These are phyloP conservation scores for Saimiri boliviensis DNA, from an alignment of 2,113 vertebrate genomes.

Conservation along the genomic window DNA sequence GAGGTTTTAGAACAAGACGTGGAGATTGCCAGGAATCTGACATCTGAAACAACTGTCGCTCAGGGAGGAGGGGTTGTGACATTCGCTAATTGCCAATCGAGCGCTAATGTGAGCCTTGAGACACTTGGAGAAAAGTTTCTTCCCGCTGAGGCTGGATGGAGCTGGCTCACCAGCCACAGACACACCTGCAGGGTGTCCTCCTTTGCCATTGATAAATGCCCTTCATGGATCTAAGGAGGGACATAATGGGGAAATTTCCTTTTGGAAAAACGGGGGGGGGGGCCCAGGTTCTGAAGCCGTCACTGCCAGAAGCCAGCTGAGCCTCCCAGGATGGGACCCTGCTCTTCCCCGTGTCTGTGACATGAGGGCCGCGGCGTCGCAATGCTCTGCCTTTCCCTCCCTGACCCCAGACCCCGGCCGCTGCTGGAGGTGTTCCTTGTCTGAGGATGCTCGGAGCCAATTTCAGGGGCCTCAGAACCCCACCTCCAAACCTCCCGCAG, in stretches of 20 bases:
- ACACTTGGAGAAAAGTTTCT: rapidly evolving
- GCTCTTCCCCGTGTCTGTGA: rapidly evolving
- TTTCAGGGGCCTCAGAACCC: not conserved
- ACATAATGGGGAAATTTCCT: not conserved
- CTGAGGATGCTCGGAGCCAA: not conserved
- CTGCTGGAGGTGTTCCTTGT: not conserved
- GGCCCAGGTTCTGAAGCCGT: not conserved
- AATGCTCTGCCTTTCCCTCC: rapidly evolving
- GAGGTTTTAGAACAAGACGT: conserved; percentile 17
- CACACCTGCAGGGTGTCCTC: rapidly evolving
- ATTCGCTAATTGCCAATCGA: conserved; percentile 8
- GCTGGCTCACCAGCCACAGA: rapidly evolving
- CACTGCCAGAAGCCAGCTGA: not conserved
- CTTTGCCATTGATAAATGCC: rapidly evolving
- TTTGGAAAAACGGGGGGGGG: not conserved
- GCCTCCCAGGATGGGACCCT: rapidly evolving
- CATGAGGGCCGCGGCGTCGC: rapidly evolving
- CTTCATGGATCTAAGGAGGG: not conserved
- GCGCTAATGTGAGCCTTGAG: not conserved
- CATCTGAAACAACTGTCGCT: not conserved
- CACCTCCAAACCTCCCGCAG: no score
- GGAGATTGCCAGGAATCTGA: conserved; percentile 7
- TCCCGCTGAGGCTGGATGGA: rapidly evolving
- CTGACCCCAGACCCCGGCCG: no score
- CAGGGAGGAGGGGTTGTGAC: not conserved